Conservation (phyloP, 92 coral and sea anemone genomes). For the Muricea muricata region DNA sequence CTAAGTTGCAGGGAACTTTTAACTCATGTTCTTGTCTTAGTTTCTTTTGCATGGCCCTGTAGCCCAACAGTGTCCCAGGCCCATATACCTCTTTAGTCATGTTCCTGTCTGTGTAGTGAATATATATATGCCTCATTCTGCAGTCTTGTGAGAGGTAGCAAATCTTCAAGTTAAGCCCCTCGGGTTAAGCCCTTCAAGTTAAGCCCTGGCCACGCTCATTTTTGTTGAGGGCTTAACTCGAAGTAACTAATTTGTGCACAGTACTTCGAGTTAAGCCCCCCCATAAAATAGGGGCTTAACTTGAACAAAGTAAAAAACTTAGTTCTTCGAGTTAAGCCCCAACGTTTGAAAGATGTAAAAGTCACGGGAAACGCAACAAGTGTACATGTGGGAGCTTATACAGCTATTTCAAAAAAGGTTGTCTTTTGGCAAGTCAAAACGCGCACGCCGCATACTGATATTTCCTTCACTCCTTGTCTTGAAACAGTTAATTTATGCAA, state of each 20-base stretch:
- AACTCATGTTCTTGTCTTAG: not conserved
- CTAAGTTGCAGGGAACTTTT: not conserved
- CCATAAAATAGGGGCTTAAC: not conserved
- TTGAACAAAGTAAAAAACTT: not conserved
- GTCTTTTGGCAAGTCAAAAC: too few relatives aligned
- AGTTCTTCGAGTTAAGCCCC: not conserved
- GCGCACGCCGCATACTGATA: too few relatives aligned
- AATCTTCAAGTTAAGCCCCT: not conserved
- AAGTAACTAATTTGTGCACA: not conserved
- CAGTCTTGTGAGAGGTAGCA: not conserved
- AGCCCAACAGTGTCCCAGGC: not conserved
- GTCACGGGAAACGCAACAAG: not conserved
- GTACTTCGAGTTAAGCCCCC: not conserved
- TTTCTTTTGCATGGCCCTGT: constrained; percentile 14
- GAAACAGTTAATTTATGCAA: too few relatives aligned
- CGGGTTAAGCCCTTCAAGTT: not conserved
- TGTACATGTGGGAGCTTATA: too few relatives aligned
- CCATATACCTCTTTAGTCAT: not conserved
- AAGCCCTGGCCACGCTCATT: not conserved
- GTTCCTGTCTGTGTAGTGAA: not conserved
- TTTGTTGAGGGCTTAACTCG: not conserved
- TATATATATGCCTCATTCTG: not conserved
- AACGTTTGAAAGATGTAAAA: not conserved
- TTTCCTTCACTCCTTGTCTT: too few relatives aligned
- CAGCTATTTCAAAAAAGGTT: too few relatives aligned